A percentile compares a stretch with the other conserved stretches of the same genome.
Evolutionary conservation across 1,140 invertebrate species (phyloP).

Genomic region (Nylanderia fulva): DNA sequence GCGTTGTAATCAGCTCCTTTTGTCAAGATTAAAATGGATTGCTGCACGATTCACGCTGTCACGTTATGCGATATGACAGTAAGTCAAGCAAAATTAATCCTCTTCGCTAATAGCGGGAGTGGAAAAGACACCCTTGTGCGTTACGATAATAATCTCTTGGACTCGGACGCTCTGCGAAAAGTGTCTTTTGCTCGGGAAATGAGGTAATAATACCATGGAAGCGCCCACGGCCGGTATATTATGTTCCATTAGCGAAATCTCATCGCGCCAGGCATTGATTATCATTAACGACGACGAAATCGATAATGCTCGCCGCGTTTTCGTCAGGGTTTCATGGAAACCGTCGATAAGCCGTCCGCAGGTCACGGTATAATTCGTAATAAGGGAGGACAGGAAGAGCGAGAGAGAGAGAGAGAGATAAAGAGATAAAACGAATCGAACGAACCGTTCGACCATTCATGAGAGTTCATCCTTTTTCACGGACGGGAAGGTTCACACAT

Average conservation of each 20-base stretch:
- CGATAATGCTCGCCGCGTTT: slow-evolving; percentile 59
- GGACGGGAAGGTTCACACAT: slow-evolving; percentile 22
- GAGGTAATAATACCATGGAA: slow-evolving; percentile 61
- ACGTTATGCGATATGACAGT: slow-evolving; percentile 2
- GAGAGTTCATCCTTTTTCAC: slow-evolving; percentile 68
- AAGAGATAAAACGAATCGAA: not conserved
- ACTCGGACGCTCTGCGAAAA: slow-evolving; percentile 19
- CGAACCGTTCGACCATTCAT: slow-evolving; percentile 62
- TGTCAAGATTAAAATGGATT: slow-evolving; percentile 18
- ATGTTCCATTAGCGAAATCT: slow-evolving; percentile 74
- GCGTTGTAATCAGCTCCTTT: not conserved
- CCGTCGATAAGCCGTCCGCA: slow-evolving; percentile 62
- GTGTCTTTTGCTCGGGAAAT: slow-evolving; percentile 60
- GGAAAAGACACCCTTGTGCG: not conserved
- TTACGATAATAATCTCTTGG: slow-evolving; percentile 38
- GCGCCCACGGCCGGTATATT: slow-evolving; percentile 60
- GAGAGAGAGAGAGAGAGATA: not conserved
- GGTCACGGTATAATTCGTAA: slow-evolving; percentile 63
- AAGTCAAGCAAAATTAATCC: slow-evolving; percentile 28
- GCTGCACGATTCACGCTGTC: not conserved
- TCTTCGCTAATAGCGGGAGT: slow-evolving; percentile 24
- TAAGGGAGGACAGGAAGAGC: slow-evolving; percentile 7
- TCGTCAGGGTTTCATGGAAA: slow-evolving; percentile 62
- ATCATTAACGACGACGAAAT: slow-evolving; percentile 72
- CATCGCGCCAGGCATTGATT: slow-evolving; percentile 71